Conservation (phyloP, 2,888 invertebrate genomes). For the Drosophila demipolita region DNA sequence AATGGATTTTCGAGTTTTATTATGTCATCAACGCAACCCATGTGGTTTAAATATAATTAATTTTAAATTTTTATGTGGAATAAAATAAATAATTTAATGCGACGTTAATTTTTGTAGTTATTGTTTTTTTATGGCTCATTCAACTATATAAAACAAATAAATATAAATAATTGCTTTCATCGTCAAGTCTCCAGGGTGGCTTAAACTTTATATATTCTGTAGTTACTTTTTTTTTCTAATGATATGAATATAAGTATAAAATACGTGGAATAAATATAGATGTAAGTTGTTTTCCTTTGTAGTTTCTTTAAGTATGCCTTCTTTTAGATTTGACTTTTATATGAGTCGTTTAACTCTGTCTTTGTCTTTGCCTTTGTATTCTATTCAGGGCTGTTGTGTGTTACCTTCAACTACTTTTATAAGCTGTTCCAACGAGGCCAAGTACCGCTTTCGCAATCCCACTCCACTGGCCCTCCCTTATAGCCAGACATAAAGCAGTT, state of each 20-base stretch:
- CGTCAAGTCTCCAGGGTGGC: background rate
- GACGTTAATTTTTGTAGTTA: background rate
- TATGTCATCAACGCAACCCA: conserved; percentile 56
- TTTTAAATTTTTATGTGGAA: conserved; percentile 3
- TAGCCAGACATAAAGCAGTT: conserved; percentile 21
- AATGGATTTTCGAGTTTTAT: conserved; percentile 49
- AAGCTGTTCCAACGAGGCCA: conserved; percentile 38
- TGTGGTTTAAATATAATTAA: conserved; percentile 19
- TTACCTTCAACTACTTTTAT: conserved; percentile 39
- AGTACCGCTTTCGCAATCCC: conserved; percentile 27
- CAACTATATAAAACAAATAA: no score
- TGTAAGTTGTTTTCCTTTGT: background rate
- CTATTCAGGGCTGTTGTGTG: conserved; percentile 3
- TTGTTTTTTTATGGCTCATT: background rate
- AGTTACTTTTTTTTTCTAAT: background rate
- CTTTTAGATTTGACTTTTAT: background rate
- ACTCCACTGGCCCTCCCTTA: background rate
- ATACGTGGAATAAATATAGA: background rate
- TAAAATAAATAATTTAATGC: background rate
- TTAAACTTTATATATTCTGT: background rate
- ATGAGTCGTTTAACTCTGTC: background rate
- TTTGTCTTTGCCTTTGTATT: conserved; percentile 4
- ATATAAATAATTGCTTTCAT: background rate
- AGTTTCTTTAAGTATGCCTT: background rate
- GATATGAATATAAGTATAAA: background rate